These are phyloP conservation scores for Metopia argyrocephala DNA, from an alignment of 2,888 invertebrate species.

Conservation along the genomic window DNA sequence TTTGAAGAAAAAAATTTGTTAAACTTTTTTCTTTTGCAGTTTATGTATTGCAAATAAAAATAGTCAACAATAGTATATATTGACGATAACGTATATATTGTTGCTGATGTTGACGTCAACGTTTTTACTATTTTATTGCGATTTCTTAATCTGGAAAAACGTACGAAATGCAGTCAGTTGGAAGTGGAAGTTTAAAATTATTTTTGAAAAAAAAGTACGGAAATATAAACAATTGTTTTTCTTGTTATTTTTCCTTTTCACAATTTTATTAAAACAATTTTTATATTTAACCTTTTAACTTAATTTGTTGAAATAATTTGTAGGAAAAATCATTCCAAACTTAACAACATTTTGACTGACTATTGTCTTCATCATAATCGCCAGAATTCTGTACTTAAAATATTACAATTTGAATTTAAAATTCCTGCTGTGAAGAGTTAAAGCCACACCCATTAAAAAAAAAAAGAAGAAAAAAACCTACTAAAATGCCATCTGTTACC, in stretches of 20 bases:
- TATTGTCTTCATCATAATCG: background rate
- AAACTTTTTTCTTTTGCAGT: conserved; percentile 25
- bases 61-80: background rate
- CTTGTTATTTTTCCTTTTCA: conserved; percentile 6
- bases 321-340: conserved; percentile 10
- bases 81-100: background rate
- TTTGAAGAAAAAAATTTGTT: conserved; percentile 10
- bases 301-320: conserved; percentile 19
- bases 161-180: conserved; percentile 23
- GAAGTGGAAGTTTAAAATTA: conserved; percentile 31
- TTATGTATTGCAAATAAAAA: conserved; percentile 27
- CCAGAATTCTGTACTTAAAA: too few species aligned
- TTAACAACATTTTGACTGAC: conserved; percentile 11
- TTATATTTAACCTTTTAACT: conserved; percentile 58
- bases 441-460: background rate
- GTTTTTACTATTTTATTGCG: conserved; percentile 23
- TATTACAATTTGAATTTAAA: too few species aligned
- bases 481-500: too few species aligned
- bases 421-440: too few species aligned
- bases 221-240: background rate
- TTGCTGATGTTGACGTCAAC: background rate
- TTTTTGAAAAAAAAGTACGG: background rate
- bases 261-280: conserved; percentile 36
- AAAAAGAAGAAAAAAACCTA: background rate
- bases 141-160: conserved; percentile 62